Conservation (phyloP, 2,797 vertebrate genomes). For the Anguilla pacifica region DNA sequence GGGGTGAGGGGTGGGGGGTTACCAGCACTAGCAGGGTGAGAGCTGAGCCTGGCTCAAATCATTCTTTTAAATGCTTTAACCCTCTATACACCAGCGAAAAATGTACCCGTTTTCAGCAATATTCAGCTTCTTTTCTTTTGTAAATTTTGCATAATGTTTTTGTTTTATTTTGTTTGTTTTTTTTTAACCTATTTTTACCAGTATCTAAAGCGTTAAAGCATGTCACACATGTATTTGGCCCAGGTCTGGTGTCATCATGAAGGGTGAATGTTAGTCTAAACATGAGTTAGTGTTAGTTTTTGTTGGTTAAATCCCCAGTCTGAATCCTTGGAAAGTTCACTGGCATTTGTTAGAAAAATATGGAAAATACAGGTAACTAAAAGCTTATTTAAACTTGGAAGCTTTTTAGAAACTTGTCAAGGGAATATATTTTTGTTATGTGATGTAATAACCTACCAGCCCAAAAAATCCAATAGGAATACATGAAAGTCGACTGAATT, state of each 20-base stretch:
- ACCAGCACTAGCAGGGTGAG: neutral
- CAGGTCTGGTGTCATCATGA: neutral
- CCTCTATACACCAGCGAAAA: neutral
- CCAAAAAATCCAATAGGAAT: neutral
- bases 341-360: neutral
- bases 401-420: neutral
- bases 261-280: neutral
- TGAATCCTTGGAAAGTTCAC: neutral
- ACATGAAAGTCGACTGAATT: neutral
- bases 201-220: constrained; percentile 5
- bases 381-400: neutral
- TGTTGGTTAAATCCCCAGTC: neutral
- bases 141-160: neutral
- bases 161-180: neutral
- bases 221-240: neutral
- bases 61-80: neutral
- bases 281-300: neutral
- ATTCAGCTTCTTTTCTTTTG: neutral
- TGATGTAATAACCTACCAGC: neutral
- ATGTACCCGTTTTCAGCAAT: neutral
- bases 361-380: neutral
- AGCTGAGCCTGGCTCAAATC: neutral
- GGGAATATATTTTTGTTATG: neutral
- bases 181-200: neutral
- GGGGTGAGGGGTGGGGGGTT: neutral